Evolutionary conservation across 1,140 invertebrate species (phyloP).

Genomic region (Drosophila novamexicana): DNA sequence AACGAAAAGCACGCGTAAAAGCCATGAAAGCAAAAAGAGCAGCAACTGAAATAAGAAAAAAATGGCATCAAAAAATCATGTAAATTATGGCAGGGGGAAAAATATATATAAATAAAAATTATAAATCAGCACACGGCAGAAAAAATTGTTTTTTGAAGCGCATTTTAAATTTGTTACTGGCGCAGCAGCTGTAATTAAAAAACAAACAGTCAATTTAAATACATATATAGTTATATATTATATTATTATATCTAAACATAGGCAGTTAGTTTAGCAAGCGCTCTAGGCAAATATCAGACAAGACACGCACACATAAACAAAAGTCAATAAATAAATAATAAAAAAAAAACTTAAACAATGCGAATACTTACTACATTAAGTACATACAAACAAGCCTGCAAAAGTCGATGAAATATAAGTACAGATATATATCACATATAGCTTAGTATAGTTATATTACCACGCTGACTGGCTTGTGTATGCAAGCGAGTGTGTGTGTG

Average conservation of each 20-base stretch:
- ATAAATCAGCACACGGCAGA: conserved; percentile 51
- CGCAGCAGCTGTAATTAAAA: conserved; percentile 73
- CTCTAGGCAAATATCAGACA: conserved; percentile 21
- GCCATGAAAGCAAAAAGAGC: conserved; percentile 35
- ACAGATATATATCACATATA: conserved; percentile 25
- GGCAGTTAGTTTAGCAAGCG: conserved; percentile 51
- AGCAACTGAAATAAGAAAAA: conserved; percentile 44
- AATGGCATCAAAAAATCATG: conserved; percentile 8
- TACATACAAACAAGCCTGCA: conserved; percentile 80
- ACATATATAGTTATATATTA: conserved; percentile 19
- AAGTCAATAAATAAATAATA: conserved; percentile 7
- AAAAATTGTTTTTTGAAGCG: conserved; percentile 55
- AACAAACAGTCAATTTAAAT: conserved; percentile 54
- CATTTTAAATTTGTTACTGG: conserved; percentile 71
- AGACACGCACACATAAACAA: conserved; percentile 14
- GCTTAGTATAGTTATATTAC: conserved; percentile 28
- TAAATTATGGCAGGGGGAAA: not conserved
- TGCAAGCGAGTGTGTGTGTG: conserved; percentile 31
- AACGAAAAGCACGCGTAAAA: conserved; percentile 43
- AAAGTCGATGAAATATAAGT: conserved; percentile 67
- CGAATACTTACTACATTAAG: conserved; percentile 82
- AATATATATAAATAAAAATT: conserved; percentile 27
- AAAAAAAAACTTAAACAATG: conserved; percentile 59
- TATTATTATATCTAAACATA: conserved; percentile 17
- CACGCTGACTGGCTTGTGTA: conserved; percentile 33